Percentiles rank a stretch among this genome's conserved stretches.
Evolutionary conservation across 2,888 invertebrate genomes (phyloP).

Genomic region (Nephrocerus scutellatus): DNA sequence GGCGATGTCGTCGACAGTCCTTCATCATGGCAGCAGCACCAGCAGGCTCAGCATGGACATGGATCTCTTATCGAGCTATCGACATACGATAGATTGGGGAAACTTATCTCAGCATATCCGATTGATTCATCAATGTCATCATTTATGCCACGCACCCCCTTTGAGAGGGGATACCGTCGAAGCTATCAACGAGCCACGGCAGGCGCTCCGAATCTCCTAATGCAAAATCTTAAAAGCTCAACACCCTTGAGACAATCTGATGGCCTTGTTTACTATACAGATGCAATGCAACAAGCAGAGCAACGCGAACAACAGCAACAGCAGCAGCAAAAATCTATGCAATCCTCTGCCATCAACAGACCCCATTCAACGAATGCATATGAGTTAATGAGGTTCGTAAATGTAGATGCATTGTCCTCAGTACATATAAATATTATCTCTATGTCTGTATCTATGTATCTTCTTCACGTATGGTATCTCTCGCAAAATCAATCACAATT

Average conservation of each 20-base stretch:
- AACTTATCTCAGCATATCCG: conserved; percentile 19
- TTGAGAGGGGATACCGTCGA: conserved; percentile 45
- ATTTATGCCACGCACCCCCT: conserved; percentile 45
- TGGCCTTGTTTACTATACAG: conserved; percentile 27
- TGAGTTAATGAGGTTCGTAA: conserved; percentile 44
- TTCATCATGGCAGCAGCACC: too few species aligned
- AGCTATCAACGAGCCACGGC: conserved; percentile 25
- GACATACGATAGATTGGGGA: conserved; percentile 29
- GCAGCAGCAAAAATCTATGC: conserved; percentile 10
- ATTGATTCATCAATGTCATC: conserved; percentile 25
- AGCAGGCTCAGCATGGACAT: conserved; percentile 23
- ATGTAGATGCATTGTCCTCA: too few species aligned
- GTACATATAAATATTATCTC: too few species aligned
- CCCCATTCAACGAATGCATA: conserved; percentile 40
- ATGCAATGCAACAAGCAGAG: neutral
- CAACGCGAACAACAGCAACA: conserved; percentile 11
- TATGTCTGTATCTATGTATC: too few species aligned
- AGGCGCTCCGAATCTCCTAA: too few species aligned
- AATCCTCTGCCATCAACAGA: conserved; percentile 23
- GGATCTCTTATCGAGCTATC: conserved; percentile 31
- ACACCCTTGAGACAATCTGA: conserved; percentile 39
- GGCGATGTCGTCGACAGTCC: conserved; percentile 20
- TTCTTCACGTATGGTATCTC: too few species aligned
- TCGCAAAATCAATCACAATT: too few species aligned
- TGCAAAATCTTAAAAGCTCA: conserved; percentile 34